These are phyloP conservation scores for Hipposideros larvatus DNA, from an alignment of 2,797 vertebrate genomes.

Conservation along the genomic window DNA sequence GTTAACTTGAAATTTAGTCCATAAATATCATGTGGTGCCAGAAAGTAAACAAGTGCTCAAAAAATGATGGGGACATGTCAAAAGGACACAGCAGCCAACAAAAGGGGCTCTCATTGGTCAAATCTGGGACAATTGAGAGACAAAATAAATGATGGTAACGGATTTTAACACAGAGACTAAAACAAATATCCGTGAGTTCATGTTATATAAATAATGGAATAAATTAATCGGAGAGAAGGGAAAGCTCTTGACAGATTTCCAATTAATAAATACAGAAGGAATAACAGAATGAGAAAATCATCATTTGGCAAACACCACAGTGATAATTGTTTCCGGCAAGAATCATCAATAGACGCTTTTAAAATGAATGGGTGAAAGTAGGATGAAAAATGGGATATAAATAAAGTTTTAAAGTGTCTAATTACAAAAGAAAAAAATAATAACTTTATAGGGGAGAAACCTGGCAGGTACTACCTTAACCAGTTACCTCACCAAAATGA, in stretches of 20 bases:
- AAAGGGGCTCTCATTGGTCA: not conserved
- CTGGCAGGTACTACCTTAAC: not conserved
- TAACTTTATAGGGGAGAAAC: not conserved
- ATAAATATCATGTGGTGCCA: not conserved
- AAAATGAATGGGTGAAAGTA: not conserved
- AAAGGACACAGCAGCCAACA: not conserved
- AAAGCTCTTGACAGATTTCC: conserved; percentile 51
- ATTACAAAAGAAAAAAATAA: not conserved
- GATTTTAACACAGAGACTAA: conserved; percentile 1
- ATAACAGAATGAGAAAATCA: conserved; percentile 13
- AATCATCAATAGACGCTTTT: conserved; percentile 19
- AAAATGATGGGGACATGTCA: not conserved
- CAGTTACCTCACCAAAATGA: conserved; percentile 7
- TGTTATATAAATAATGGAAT: not conserved
- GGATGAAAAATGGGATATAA: conserved; percentile 9
- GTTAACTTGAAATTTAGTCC: conserved; percentile 18
- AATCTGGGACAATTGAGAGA: not conserved
- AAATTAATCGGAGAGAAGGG: not conserved
- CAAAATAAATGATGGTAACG: not conserved
- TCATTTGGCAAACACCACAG: conserved; percentile 22
- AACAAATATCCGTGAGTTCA: not conserved
- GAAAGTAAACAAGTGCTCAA: not conserved
- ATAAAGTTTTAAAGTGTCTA: not conserved
- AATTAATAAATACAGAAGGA: conserved; percentile 20
- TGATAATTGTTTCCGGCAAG: conserved; percentile 7